These are phyloP conservation scores for Apocheima hispidaria DNA, from an alignment of 2,888 invertebrate species.

Conservation along the genomic window DNA sequence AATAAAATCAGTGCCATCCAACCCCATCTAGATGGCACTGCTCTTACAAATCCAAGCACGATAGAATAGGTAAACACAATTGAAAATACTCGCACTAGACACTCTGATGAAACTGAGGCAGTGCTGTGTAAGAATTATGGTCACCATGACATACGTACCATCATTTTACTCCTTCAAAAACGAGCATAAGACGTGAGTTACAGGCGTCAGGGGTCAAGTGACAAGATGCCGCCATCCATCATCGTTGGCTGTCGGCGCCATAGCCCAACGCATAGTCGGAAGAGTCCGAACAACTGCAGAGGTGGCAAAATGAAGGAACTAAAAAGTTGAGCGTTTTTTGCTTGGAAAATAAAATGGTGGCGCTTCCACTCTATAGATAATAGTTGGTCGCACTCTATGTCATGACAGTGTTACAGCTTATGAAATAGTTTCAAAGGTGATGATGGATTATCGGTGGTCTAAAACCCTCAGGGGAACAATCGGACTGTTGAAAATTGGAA, in stretches of 20 bases:
- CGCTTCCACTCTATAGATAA: neutral
- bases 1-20: too few species aligned
- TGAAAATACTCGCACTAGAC: too few species aligned
- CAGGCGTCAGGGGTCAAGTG: conserved; percentile 53
- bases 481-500: conserved; percentile 21
- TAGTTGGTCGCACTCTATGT: neutral
- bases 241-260: conserved; percentile 58
- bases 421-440: conserved; percentile 5
- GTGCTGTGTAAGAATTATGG: neutral
- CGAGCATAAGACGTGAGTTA: conserved; percentile 29
- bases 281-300: neutral
- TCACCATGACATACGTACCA: conserved; percentile 5
- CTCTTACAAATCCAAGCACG: too few species aligned
- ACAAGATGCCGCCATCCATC: conserved; percentile 61
- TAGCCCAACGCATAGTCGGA: conserved; percentile 39
- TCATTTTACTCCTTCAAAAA: conserved; percentile 26
- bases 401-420: conserved; percentile 5
- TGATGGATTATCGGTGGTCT: conserved; percentile 19
- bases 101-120: neutral
- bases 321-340: too few species aligned
- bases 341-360: neutral
- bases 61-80: too few species aligned
- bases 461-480: conserved; percentile 46
- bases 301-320: neutral
- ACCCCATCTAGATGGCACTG: too few species aligned